phyloP scores from a whole-genome alignment of 2,888 invertebrate genomes.

The Apantesis nais region DNA sequence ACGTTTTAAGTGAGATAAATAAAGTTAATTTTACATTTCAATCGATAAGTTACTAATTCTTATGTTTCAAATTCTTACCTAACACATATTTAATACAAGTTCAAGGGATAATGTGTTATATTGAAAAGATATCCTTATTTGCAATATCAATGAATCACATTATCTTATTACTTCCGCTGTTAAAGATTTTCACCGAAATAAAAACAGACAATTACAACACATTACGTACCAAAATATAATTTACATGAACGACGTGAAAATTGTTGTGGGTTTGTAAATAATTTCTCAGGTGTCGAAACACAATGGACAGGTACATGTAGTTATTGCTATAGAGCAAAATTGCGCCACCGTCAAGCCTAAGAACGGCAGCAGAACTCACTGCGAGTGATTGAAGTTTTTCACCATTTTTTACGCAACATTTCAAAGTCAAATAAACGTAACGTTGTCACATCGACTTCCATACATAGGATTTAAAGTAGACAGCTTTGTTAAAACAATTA shows the following conservation, averaged over 20 bases:
- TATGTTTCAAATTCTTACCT: not conserved
- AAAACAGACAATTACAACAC: not conserved
- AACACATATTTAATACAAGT: not conserved
- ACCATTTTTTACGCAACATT: conserved; percentile 36
- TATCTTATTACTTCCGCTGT: conserved; percentile 13
- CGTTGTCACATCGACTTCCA: conserved; percentile 11
- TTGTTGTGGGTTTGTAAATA: conserved; percentile 40
- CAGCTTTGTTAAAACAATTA: too few relatives aligned
- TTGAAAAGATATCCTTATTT: not conserved
- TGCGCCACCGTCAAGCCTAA: conserved; percentile 35
- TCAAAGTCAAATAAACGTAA: conserved; percentile 29
- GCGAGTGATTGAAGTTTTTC: conserved; percentile 19
- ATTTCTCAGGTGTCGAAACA: conserved; percentile 55
- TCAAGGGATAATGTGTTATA: too few relatives aligned
- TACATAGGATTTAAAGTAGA: not conserved
- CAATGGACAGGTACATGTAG: conserved; percentile 47
- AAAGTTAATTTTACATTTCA: not conserved
- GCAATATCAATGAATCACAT: not conserved
- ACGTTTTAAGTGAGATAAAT: not conserved
- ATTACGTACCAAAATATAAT: conserved; percentile 28
- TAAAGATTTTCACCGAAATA: conserved; percentile 7
- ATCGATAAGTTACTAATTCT: not conserved
- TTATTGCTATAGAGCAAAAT: conserved; percentile 45
- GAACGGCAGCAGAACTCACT: conserved; percentile 31
- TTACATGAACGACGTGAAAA: conserved; percentile 32